These are phyloP conservation scores for Esox lucius DNA, from an alignment of 2,797 vertebrate species.

Conservation along the genomic window DNA sequence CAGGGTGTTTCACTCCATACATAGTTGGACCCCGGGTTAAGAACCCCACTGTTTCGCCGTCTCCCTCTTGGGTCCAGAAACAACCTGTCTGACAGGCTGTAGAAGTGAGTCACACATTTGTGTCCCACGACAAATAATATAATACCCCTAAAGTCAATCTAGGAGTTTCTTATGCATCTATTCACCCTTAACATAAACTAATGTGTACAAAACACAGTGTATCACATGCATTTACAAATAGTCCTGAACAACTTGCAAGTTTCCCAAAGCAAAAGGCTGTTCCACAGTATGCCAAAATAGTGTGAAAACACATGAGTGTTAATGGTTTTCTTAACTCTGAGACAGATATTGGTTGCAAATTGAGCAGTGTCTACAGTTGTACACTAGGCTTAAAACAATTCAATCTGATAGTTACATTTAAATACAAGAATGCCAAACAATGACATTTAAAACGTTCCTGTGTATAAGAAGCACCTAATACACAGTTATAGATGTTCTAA, in stretches of 20 bases:
- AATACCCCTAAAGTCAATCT: neutral
- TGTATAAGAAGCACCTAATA: slow-evolving; percentile 76
- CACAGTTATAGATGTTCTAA: slow-evolving; percentile 66
- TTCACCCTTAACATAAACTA: slow-evolving; percentile 41
- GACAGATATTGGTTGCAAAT: slow-evolving; percentile 42
- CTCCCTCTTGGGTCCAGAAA: slow-evolving; percentile 53
- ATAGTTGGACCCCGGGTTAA: slow-evolving; percentile 43
- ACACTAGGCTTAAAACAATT: slow-evolving; percentile 58
- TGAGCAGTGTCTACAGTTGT: slow-evolving; percentile 55
- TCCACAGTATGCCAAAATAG: slow-evolving; percentile 26
- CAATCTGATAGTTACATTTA: slow-evolving; percentile 58
- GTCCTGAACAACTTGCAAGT: slow-evolving; percentile 37
- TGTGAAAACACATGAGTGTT: slow-evolving; percentile 38
- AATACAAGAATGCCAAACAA: slow-evolving; percentile 62
- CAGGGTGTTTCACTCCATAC: slow-evolving; percentile 12
- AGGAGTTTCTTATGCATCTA: slow-evolving; percentile 38
- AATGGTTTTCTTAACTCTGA: slow-evolving; percentile 45
- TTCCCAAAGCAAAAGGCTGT: slow-evolving; percentile 28
- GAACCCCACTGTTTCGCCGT: slow-evolving; percentile 21
- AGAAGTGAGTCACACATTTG: slow-evolving; percentile 55
- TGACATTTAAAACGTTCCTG: slow-evolving; percentile 67
- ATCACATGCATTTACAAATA: slow-evolving; percentile 54
- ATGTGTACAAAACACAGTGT: slow-evolving; percentile 69
- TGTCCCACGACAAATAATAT: slow-evolving; percentile 34
- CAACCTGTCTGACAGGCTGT: slow-evolving; percentile 57